Evolutionary conservation across 2,888 invertebrate genomes (phyloP), one percentile per base, ranked within the genome.

Genomic region (Disparrhopalites patrizii): DNA sequence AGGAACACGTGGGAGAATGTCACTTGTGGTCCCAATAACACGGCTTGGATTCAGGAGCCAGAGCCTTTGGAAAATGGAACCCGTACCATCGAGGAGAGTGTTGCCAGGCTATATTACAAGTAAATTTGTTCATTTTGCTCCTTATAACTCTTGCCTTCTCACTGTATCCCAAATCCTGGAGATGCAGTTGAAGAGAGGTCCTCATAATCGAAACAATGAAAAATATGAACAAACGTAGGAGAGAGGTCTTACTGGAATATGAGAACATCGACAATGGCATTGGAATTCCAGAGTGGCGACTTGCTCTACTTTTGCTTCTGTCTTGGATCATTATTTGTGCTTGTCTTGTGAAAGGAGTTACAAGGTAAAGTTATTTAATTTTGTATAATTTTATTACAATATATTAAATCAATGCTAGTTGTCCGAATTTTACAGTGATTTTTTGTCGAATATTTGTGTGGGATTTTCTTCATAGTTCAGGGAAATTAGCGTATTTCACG

Each of bases 401-500:
- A 50, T 8, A 50, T 15, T 13, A 18, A 15, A 50, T 50, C 20
- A 20, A 13, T 13, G 50, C 18, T 8, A 8, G 50, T 50, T 7
- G 8, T 8, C 8, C 8, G 18, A 8, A 50, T 8, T 50, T 13
- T 15, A 13, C 20, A 50, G 7, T 13, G 77, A n/a, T 50, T 15
- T 50, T 13, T 20, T 13, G 20, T n/a, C 7, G 20, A 20, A 10
- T 23, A 25, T 47, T 5, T 13, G 8, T n/a, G 18, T 47, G 8
- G 13, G 18, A 47, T 47, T 47, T n/a, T n/a, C n/a, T n/a, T n/a
- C n/a, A 66, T 31, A 64, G 57, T 38, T 68, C 70, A n/a, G 70
- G 70, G 52, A 90, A 90, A 79, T 89, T 87, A 0, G 86, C 93
- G 0, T 94, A 93, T 79, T 90, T 94, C 79, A 85, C 93, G n/a